phyloP scores from a whole-genome alignment of 1,140 invertebrate genomes.

The Pomacea maculata region DNA sequence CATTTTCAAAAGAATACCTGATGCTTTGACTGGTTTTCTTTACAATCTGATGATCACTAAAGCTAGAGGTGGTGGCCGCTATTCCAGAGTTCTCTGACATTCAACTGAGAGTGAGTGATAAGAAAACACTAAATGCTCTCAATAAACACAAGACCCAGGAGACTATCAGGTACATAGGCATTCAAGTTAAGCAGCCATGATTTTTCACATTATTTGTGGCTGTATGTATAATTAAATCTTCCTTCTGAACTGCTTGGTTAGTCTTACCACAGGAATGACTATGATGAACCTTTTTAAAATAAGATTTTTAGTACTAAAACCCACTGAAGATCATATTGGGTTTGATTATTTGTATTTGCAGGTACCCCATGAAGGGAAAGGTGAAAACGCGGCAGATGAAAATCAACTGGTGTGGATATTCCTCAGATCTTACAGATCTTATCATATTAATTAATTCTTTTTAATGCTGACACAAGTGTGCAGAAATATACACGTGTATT shows the following conservation, averaged over 20 bases:
- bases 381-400: conserved; percentile 75
- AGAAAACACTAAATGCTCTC: conserved; percentile 71
- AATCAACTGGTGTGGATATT: conserved; percentile 71
- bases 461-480: background rate
- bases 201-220: too few species aligned
- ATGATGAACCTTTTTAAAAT: too few species aligned
- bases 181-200: too few species aligned
- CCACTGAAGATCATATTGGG: background rate
- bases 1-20: too few species aligned
- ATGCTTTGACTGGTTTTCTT: background rate
- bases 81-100: conserved; percentile 74
- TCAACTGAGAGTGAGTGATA: conserved; percentile 72
- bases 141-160: conserved; percentile 71
- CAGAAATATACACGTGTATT: background rate
- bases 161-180: conserved; percentile 65
- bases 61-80: conserved; percentile 64
- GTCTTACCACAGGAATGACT: too few species aligned
- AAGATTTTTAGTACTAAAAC: background rate
- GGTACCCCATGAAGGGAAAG: conserved; percentile 72
- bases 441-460: background rate
- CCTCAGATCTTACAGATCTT: background rate
- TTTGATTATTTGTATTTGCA: conserved; percentile 27
- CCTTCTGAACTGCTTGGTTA: too few species aligned
- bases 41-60: background rate
- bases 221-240: too few species aligned